phyloP scores from a whole-genome alignment of 2,797 vertebrate species.

The Falco peregrinus region DNA sequence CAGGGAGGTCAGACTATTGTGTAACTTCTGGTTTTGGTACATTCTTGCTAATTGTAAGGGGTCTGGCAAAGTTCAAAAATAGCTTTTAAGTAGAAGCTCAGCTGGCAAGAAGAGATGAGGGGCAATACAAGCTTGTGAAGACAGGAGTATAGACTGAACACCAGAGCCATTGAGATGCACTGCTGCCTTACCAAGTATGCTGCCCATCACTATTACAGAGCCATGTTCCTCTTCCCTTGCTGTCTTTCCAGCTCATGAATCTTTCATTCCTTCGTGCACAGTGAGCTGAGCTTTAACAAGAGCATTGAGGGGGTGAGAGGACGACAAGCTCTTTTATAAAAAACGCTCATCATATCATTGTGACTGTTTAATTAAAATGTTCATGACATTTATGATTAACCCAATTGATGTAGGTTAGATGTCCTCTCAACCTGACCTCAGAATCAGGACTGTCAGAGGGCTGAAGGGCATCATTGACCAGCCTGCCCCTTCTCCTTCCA shows the following conservation, averaged over 20 bases:
- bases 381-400: constrained; percentile 6
- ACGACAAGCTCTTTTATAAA: neutral
- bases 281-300: neutral
- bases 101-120: neutral
- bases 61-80: neutral
- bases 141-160: neutral
- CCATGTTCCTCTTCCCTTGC: neutral
- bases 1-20: neutral
- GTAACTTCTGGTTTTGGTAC: neutral
- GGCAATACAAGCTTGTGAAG: neutral
- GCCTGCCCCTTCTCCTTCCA: neutral
- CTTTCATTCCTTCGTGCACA: neutral
- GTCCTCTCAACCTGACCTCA: neutral
- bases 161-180: neutral
- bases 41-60: neutral
- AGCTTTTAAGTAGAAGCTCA: neutral
- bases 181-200: neutral
- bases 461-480: neutral
- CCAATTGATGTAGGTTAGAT: neutral
- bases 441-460: neutral
- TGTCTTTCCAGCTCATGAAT: constrained; percentile 18
- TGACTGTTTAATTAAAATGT: neutral
- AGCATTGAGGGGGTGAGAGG: neutral
- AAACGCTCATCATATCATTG: neutral
- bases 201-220: neutral